Base-by-base conservation (phyloP, 2,113 vertebrate genomes). In the Podarcis muralis region DNA sequence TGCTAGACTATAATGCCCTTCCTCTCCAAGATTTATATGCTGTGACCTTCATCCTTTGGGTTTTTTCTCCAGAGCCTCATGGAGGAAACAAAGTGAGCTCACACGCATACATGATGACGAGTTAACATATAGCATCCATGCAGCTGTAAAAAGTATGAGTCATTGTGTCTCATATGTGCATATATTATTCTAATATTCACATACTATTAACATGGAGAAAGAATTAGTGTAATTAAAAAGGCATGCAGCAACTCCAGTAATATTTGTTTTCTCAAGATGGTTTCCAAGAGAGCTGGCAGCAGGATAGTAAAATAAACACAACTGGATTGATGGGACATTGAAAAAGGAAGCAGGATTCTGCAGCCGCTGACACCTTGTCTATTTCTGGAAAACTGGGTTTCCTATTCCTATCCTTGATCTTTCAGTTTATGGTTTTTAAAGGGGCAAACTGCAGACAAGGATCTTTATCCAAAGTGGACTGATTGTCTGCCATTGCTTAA, bases 261-360 rank as follows among this genome's bases (percentile, higher is more conserved):
- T 79, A 92, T 95, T 93, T 95, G 93, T 93, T 95, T 95, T 95
- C 91, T 93, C 91, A 95, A 95, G 91, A 94, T 90, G 92, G 91
- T 90, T 93, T 95, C 93, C 93, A 93, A 94, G 92, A 82, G 91
- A 94, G 93, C 84, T 95, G 95, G 95, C 95, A 94, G 93, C 1
- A 32, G 91, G 87, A 94, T 93, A 92, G 96, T 96, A 95, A 96
- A 96, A 96, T 93, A 95, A 97, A 96, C 95, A 95, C 89, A 88
- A 40, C 7, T 87, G 91, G 91, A 94, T 94, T 94, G 93, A 96
- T 94, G 93, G 91, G 96, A 95, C 87, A 95, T n/a, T 15, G 93
- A 71, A 91, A 96, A 93, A 97, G 96, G 95, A 97, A 96, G 94
- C 91, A 93, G 91, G 85, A 95, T 95, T 92, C 93, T 81, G 86